Base-by-base conservation (phyloP, 2,888 invertebrate species). In the Rhyacophila evoluta region DNA sequence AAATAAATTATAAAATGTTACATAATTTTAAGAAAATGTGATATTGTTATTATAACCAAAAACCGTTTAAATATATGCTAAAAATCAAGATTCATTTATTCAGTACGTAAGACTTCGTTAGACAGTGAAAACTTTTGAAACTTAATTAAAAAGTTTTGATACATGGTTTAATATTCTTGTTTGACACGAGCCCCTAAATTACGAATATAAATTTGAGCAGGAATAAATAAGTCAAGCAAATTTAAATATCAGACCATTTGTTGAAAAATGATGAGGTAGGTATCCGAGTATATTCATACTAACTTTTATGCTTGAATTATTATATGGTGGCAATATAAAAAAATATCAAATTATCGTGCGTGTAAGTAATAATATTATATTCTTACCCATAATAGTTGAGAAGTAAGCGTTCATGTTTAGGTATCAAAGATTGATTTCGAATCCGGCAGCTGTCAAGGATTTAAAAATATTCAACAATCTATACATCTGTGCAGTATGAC, bases 81-180 rank as follows among this genome's bases (percentile, higher is more conserved):
- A 72, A 72, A 72, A 72, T 72, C 25, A 72, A 37, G 36, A 72
- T 25, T 37, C 25, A 33, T 37, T 33, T 72, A 75, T 69, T 75
- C 69, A 19, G 75, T 38, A 27, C 39, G 36, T 33, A 69, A 25
- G 75, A 11, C 28, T 75, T 70, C 75, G 28, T 69, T 75, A 38
- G 55, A 73, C 79, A 79, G 76, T 70, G 37, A 41, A 55, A 80
- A 78, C 80, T 78, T 80, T 78, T 33, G 55, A 25, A 80, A 80
- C 68, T 80, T 78, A 78, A 80, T 80, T 80, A 80, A 80, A 78
- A 80, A 80, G 72, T 80, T 80, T 75, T 80, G 80, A 80, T 78
- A 78, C 79, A 77, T 77, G 73, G 73, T 77, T 73, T 77, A 77
- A 77, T 77, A 73, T 77, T 79, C 77, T 79, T 71, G 77, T 77